These are phyloP conservation scores for Agrotis clavis DNA, from an alignment of 2,888 invertebrate species.

Conservation along the genomic window DNA sequence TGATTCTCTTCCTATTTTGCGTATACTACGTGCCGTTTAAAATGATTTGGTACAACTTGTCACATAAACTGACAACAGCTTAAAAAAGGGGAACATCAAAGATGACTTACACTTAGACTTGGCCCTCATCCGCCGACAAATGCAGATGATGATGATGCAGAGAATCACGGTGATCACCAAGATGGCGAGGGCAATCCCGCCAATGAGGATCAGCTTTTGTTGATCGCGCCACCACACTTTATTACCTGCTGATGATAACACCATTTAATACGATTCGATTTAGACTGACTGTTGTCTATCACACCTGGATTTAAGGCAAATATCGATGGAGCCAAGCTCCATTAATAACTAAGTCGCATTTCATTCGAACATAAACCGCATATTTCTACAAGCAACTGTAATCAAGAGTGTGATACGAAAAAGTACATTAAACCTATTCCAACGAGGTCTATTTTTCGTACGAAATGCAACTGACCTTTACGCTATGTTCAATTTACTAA, in stretches of 20 bases:
- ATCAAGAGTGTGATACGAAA: no score
- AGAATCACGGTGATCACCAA: conserved; percentile 93
- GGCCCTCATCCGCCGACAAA: conserved; percentile 95
- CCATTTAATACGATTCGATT: conserved; percentile 1
- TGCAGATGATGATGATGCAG: conserved; percentile 96
- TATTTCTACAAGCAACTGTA: no score
- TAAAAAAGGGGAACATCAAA: not conserved
- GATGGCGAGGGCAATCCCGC: conserved; percentile 88
- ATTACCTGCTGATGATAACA: conserved; percentile 91
- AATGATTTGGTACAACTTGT: conserved; percentile 25
- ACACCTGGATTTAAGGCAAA: not conserved
- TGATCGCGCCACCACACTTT: conserved; percentile 96
- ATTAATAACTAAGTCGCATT: no score
- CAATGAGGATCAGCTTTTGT: conserved; percentile 94
- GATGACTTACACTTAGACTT: conserved; percentile 95
- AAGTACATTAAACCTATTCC: no score
- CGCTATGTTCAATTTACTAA: no score
- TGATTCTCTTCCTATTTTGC: not conserved
- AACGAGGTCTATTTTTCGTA: no score
- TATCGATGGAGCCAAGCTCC: no score
- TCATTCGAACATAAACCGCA: no score
- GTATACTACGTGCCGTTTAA: not conserved
- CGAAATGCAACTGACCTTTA: no score
- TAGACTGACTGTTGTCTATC: not conserved
- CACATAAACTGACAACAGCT: conserved; percentile 35